These are phyloP conservation scores for Diglossa brunneiventris DNA, from an alignment of 2,113 vertebrate species.

Conservation along the genomic window DNA sequence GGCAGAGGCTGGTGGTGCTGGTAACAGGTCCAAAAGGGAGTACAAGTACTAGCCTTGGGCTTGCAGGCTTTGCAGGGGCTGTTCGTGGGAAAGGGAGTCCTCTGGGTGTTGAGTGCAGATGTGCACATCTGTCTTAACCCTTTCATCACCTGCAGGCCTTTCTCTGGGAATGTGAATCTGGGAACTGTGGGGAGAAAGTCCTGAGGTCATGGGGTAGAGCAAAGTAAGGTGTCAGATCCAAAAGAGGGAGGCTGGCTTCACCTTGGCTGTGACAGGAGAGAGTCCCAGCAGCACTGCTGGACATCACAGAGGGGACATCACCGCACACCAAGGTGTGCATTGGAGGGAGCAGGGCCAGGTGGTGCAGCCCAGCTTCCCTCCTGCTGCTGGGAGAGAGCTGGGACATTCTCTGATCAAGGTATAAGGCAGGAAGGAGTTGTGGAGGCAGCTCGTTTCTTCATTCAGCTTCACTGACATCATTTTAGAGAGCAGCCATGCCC, in stretches of 20 bases:
- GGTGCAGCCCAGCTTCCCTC: neutral
- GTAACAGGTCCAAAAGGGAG: neutral
- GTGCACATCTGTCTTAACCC: neutral
- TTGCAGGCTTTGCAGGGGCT: neutral
- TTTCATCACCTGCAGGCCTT: neutral
- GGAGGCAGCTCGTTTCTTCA: neutral
- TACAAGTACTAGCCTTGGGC: neutral
- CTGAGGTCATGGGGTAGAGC: accelerated
- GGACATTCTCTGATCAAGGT: neutral
- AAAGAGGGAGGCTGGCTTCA: neutral
- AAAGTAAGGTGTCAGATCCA: neutral
- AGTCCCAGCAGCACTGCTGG: neutral
- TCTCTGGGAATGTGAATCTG: neutral
- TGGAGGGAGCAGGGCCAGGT: neutral
- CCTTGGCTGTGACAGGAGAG: neutral
- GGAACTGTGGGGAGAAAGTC: neutral
- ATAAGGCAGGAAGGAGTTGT: neutral
- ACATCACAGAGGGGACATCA: neutral
- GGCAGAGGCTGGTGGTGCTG: neutral
- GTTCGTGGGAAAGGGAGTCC: neutral
- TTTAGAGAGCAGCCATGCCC: neutral
- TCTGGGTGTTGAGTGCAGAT: neutral
- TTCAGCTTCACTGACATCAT: neutral
- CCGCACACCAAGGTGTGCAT: accelerated
- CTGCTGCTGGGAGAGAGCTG: neutral